Percentiles rank a stretch among this genome's conserved stretches.
Evolutionary conservation across 2,888 invertebrate species (phyloP).

Genomic region (Marronus borbonicus): DNA sequence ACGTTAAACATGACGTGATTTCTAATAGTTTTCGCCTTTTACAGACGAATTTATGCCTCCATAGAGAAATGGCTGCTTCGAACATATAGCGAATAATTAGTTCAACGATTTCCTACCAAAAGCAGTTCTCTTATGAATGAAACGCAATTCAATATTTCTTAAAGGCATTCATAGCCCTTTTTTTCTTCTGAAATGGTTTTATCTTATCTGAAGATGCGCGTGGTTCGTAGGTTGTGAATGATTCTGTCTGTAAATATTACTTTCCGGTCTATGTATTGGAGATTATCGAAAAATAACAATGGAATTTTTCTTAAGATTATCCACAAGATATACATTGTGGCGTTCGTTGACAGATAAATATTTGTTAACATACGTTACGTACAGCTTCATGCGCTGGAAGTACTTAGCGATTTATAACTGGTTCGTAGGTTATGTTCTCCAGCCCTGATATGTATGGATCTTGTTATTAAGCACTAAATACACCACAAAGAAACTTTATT

Average conservation of each 20-base stretch:
- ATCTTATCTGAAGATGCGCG: constrained; percentile 38
- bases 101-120: neutral
- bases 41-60: neutral
- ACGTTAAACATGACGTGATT: constrained; percentile 18
- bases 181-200: constrained; percentile 15
- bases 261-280: constrained; percentile 39
- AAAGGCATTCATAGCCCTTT: neutral
- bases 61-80: neutral
- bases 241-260: constrained; percentile 41
- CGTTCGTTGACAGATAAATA: constrained; percentile 36
- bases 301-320: constrained; percentile 43
- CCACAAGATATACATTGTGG: constrained; percentile 26
- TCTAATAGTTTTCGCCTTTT: constrained; percentile 19
- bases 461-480: too few species aligned
- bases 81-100: neutral
- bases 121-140: neutral
- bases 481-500: too few species aligned
- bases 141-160: too few species aligned
- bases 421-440: neutral
- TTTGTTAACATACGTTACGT: constrained; percentile 23
- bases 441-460: too few species aligned
- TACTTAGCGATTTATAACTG: too few species aligned
- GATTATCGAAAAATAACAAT: constrained; percentile 45
- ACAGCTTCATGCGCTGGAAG: too few species aligned
- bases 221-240: constrained; percentile 32